phyloP scores from a whole-genome alignment of 2,113 vertebrate species.

The Rhodinocichla rosea region DNA sequence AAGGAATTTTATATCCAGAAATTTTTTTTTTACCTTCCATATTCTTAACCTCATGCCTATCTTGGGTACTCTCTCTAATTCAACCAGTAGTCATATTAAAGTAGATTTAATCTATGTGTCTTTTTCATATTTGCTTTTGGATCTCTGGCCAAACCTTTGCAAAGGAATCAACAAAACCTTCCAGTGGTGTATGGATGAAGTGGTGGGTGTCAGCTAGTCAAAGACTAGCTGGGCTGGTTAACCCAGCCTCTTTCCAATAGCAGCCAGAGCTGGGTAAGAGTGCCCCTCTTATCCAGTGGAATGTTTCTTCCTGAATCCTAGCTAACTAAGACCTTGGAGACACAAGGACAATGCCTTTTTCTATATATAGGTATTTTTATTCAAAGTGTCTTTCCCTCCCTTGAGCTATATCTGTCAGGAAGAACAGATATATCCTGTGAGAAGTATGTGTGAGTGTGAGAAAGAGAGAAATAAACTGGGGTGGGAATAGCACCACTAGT shows the following conservation, averaged over 20 bases:
- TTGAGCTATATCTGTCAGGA: constrained; percentile 43
- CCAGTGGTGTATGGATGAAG: not conserved
- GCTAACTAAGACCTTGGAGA: constrained; percentile 1
- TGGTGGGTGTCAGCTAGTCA: not conserved
- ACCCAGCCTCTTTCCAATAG: not conserved
- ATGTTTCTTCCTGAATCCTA: not conserved
- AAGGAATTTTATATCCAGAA: not conserved
- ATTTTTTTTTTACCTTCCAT: not conserved
- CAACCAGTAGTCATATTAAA: constrained; percentile 29
- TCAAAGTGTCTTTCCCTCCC: constrained; percentile 26
- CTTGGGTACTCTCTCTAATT: constrained; percentile 26
- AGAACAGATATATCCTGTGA: constrained; percentile 36
- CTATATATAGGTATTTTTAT: constrained; percentile 28
- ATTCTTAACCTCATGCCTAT: not conserved
- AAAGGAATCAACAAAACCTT: not conserved
- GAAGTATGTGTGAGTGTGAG: not conserved
- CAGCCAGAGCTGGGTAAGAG: not conserved
- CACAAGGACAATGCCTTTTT: constrained; percentile 23
- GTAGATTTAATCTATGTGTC: not conserved
- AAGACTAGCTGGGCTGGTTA: not conserved
- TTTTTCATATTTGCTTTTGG: not conserved
- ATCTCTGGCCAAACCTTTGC: not conserved
- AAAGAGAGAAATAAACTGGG: constrained; percentile 14
- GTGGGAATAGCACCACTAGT: not conserved
- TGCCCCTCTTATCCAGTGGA: not conserved